Base-by-base conservation (phyloP, 2,797 vertebrate species). In the Parauchenoglanis punctatus region DNA sequence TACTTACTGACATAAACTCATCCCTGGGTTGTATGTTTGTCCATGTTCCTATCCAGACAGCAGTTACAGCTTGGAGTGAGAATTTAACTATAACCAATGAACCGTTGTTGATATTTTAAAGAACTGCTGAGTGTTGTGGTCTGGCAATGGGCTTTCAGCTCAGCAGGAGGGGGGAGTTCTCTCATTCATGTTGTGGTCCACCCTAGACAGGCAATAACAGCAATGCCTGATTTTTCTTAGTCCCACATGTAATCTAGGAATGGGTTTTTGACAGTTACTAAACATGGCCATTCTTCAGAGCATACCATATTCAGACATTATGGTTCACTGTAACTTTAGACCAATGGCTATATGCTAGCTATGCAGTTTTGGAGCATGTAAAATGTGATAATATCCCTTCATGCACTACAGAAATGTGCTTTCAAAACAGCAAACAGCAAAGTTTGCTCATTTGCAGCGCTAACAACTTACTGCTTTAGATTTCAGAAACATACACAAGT, bases 201-300 rank as follows among this genome's bases (percentile, higher is more conserved):
- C 18, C 4, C 15, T 40, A 80, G 8, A 25, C 2, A 0, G 58
- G 17, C 3, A 20, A 40, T 59, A 40, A 44, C 3, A 59, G 31
- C 20, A 80, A 59, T 59, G 31, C 56, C 3, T 59, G 56, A 13
- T 80, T 80, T 59, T 23, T 18, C 18, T 73, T 52, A 46, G 46
- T 52, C 46, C 49, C 49, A 40, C n/a, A 70, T 58, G 61, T 90
- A 91, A 91, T 91, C 52, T 82, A 92, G 87, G 89, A 90, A 89
- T 72, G 40, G 15, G 40, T 46, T 77, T 88, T 84, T 76, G 78
- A 88, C 89, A 13, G 73, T 85, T 25, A 44, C 76, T 84, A 78
- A 90, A 87, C 65, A 81, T 84, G 75, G 86, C 61, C 44, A 81
- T 81, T 46, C 54, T 52, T 72, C n/a, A 82, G 13, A 88, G 85